phyloP scores from a whole-genome alignment of 2,888 invertebrate genomes.

The Microctonus hyperodae region DNA sequence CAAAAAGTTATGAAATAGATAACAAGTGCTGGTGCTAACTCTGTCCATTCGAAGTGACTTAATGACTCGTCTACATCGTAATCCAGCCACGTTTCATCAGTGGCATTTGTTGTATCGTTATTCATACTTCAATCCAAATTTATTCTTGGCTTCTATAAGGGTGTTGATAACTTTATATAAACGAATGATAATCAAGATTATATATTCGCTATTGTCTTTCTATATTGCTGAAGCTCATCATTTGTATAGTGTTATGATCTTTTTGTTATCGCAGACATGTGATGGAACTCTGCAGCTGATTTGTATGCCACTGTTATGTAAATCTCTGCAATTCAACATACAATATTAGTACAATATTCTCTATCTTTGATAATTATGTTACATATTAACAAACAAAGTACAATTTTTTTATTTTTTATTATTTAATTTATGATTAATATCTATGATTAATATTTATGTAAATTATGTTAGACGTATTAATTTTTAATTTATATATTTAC shows the following conservation, averaged over 20 bases:
- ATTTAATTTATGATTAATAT: too few relatives aligned
- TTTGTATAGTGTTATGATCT: not conserved
- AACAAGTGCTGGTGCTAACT: conserved; percentile 67
- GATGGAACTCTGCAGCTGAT: not conserved
- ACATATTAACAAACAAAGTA: too few relatives aligned
- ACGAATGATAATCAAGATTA: not conserved
- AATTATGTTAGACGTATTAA: too few relatives aligned
- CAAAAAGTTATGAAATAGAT: conserved; percentile 70
- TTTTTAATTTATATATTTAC: not conserved
- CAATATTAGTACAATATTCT: not conserved
- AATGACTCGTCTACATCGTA: conserved; percentile 65
- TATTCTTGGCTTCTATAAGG: not conserved
- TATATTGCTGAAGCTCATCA: not conserved
- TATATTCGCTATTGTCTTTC: not conserved
- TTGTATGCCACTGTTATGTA: not conserved
- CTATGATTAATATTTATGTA: too few relatives aligned
- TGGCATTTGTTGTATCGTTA: conserved; percentile 42
- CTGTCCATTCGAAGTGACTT: conserved; percentile 65
- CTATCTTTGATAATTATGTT: not conserved
- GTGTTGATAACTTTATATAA: not conserved
- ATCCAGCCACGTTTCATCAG: conserved; percentile 54
- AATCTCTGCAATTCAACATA: not conserved
- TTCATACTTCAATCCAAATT: not conserved
- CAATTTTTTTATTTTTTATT: too few relatives aligned
- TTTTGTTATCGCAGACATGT: not conserved